Evolutionary conservation across 2,888 invertebrate genomes (phyloP).

Genomic region (Anthrax anthrax): DNA sequence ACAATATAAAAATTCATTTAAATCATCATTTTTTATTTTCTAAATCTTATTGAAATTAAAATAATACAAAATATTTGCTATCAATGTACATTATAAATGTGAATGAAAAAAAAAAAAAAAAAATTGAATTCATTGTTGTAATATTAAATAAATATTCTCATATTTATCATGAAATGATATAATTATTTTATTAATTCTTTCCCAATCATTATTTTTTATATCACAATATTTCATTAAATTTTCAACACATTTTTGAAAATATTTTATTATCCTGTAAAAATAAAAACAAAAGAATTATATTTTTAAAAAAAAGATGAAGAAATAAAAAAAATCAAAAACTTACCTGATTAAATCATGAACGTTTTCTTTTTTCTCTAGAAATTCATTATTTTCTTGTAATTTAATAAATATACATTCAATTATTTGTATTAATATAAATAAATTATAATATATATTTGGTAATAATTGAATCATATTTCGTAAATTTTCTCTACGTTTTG

Average conservation of each 20-base stretch:
- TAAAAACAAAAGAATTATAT: neutral
- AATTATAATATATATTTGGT: slow-evolving; percentile 12
- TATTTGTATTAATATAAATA: slow-evolving; percentile 9
- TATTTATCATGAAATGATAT: neutral
- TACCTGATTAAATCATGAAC: slow-evolving; percentile 12
- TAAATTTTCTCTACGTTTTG: slow-evolving; percentile 21
- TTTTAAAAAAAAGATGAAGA: too few relatives aligned
- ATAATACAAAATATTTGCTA: neutral
- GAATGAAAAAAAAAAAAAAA: too few relatives aligned
- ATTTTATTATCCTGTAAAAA: slow-evolving; percentile 19
- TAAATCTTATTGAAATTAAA: too few relatives aligned
- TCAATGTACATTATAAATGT: too few relatives aligned
- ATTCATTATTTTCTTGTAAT: slow-evolving; percentile 8
- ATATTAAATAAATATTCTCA: neutral
- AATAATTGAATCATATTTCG: slow-evolving; percentile 15
- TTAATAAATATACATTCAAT: slow-evolving; percentile 8
- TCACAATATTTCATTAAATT: slow-evolving; percentile 19
- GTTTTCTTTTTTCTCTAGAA: neutral
- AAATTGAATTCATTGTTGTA: neutral
- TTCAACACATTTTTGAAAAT: slow-evolving; percentile 16
- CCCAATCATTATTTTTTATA: slow-evolving; percentile 21
- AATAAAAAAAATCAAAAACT: too few relatives aligned
- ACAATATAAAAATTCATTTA: too few relatives aligned
- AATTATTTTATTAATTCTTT: neutral
- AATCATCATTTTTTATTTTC: too few relatives aligned